Conservation (phyloP, 1,140 invertebrate species). For the Ceratina australensis region DNA sequence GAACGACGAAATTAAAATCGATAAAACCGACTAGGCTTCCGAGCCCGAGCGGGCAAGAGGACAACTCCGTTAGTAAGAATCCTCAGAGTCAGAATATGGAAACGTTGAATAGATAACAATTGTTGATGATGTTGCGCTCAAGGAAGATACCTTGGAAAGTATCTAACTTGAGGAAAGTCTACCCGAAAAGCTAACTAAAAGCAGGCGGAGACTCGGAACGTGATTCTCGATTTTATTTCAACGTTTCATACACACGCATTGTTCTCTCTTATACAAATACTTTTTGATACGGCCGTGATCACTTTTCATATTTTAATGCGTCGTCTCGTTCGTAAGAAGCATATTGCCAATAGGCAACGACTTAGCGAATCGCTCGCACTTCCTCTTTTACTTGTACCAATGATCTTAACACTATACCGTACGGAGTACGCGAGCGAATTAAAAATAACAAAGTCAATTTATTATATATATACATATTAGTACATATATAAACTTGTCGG, state of each 20-base stretch:
- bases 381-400: constrained; percentile 45
- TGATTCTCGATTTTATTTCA: constrained; percentile 1
- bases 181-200: constrained; percentile 26
- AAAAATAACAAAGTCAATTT: constrained; percentile 43
- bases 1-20: constrained; percentile 84
- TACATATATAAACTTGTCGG: neutral
- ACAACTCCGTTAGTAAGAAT: constrained; percentile 63
- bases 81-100: constrained; percentile 67
- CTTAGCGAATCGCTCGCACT: constrained; percentile 6
- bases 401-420: constrained; percentile 38
- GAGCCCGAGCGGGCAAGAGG: constrained; percentile 58
- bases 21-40: constrained; percentile 75
- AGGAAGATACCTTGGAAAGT: constrained; percentile 61
- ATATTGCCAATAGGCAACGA: constrained; percentile 3
- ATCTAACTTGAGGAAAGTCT: constrained; percentile 27
- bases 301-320: constrained; percentile 30
- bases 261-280: constrained; percentile 18
- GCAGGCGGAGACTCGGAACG: too few relatives aligned
- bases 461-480: constrained; percentile 26
- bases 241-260: constrained; percentile 10
- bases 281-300: constrained; percentile 42
- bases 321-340: neutral
- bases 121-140: constrained; percentile 64
- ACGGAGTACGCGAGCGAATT: neutral
- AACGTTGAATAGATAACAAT: constrained; percentile 74